Base-by-base conservation (phyloP, 2,113 vertebrate genomes). In the Cololabis saira region DNA sequence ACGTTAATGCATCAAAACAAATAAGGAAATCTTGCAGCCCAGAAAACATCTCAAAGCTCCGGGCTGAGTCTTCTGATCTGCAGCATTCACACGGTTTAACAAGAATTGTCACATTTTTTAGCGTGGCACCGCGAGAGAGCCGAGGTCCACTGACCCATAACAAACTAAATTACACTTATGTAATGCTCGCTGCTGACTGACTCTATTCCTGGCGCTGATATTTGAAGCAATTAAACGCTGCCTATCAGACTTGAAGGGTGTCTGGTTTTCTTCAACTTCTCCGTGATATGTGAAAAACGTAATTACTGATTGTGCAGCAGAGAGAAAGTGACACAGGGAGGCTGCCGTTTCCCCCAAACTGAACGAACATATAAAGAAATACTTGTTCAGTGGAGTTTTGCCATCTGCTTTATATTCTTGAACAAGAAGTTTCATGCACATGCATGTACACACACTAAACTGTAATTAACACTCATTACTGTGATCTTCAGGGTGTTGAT, bases 181-280 rank as follows among this genome's bases (percentile, higher is more conserved):
- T 72, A 88, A 88, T 17, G 59, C 64, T 40, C 45, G 27, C 16
- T 43, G 71, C 79, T 33, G 71, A 64, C 74, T 33, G 66, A 74
- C 80, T 82, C 63, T 85, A 80, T 88, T 86, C 54, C 74, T 76
- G 76, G 80, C 71, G 3, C 69, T 86, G 74, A 74, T 83, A 74
- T 76, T 80, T 88, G 61, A 74, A 74, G 84, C 88, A 87, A 88
- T 88, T 83, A 87, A 83, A 83, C 40, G 51, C 51, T 15, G 69
- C 73, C 77, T 55, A 86, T 85, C 81, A 75, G 74, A 73, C 48
- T 73, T 76, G 77, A 80, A 71, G 83, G 67, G 47, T 65, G 87
- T 77, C 79, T 78, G 79, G 30, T 81, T 84, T 81, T 74, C 75
- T 53, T 78, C 67, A 60, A 54, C 41, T 63, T 67, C 60, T 13